Evolutionary conservation across 2,797 vertebrate species (phyloP).

Genomic region (Myotis myotis): DNA sequence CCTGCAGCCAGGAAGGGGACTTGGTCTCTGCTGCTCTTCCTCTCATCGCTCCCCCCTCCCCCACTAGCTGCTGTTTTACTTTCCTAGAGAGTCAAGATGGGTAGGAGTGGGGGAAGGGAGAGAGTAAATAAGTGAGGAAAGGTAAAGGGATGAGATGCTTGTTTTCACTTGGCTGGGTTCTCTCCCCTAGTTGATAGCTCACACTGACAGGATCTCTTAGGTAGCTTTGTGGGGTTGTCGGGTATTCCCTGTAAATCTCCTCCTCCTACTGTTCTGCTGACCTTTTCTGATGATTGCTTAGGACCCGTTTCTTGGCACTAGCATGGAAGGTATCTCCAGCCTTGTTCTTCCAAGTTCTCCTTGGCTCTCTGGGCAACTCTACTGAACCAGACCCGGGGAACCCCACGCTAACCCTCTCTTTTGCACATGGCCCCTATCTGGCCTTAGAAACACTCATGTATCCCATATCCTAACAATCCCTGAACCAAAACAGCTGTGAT

Average conservation of each 20-base stretch:
- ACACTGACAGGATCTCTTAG: neutral
- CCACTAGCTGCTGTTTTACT: neutral
- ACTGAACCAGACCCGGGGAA: neutral
- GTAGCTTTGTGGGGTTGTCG: neutral
- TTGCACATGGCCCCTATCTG: neutral
- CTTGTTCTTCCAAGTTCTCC: neutral
- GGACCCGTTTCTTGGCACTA: neutral
- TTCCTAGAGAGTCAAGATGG: neutral
- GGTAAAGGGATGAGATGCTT: neutral
- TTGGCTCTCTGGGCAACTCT: neutral
- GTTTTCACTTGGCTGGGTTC: neutral
- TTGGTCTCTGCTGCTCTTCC: neutral
- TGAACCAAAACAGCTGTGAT: neutral
- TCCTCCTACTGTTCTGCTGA: neutral
- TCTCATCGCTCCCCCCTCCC: neutral
- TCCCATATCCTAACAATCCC: neutral
- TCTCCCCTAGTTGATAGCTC: neutral
- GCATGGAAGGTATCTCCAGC: neutral
- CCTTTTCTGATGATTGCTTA: neutral
- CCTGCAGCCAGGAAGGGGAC: neutral
- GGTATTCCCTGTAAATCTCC: neutral
- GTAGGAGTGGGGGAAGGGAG: too few relatives aligned
- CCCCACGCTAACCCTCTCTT: neutral
- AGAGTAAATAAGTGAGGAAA: neutral
- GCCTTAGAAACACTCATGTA: neutral